Percentiles rank a stretch among this genome's conserved stretches.
phyloP scores from a whole-genome alignment of 2,888 invertebrate genomes.

The Cremastinae sp. region DNA sequence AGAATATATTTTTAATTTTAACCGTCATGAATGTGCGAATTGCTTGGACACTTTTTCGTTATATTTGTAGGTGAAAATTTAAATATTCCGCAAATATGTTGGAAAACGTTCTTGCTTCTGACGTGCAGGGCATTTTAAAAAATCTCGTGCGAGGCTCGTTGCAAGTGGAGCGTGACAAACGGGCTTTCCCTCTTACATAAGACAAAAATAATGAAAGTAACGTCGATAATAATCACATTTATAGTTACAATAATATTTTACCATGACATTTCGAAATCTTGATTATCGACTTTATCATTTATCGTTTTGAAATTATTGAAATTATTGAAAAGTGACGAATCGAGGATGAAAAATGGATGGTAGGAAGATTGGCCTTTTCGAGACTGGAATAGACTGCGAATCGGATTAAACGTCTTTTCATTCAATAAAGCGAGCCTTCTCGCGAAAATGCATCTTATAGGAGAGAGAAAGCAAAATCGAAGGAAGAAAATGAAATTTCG shows the following conservation, averaged over 20 bases:
- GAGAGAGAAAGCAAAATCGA: conserved; percentile 22
- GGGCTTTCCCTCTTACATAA: conserved; percentile 32
- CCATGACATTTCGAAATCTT: too few relatives aligned
- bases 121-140: too few relatives aligned
- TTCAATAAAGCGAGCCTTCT: too few relatives aligned
- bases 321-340: too few relatives aligned
- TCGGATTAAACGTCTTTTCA: too few relatives aligned
- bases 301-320: too few relatives aligned
- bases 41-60: not conserved
- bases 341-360: not conserved
- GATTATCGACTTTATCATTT: too few relatives aligned
- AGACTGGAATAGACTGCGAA: too few relatives aligned
- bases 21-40: too few relatives aligned
- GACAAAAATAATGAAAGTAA: conserved; percentile 3
- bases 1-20: conserved; percentile 5
- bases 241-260: not conserved
- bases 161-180: conserved; percentile 22
- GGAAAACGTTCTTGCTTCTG: too few relatives aligned
- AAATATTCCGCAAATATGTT: too few relatives aligned
- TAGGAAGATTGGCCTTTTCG: too few relatives aligned
- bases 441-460: not conserved
- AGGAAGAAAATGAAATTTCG: conserved; percentile 38
- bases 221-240: conserved; percentile 8
- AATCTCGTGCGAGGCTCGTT: not conserved
- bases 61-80: not conserved